These are phyloP conservation scores for Cercopithecus mitis DNA, from an alignment of 2,797 vertebrate species.

Conservation along the genomic window DNA sequence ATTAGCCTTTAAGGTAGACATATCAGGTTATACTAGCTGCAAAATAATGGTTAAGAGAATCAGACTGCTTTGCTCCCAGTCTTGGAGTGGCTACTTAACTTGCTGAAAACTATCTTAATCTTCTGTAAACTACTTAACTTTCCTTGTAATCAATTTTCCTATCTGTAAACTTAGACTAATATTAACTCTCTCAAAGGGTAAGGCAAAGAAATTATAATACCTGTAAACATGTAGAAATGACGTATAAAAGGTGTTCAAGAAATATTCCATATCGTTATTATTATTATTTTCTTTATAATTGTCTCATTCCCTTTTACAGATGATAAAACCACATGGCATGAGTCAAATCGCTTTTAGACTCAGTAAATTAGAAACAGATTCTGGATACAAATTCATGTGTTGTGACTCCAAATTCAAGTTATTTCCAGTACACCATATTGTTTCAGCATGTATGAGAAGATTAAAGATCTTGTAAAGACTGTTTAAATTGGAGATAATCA, in stretches of 20 bases:
- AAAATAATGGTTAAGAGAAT: background rate
- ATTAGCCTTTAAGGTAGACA: background rate
- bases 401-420: constrained; percentile 42
- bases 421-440: constrained; percentile 1
- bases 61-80: background rate
- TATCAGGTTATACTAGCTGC: background rate
- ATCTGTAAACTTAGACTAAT: background rate
- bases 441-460: constrained; percentile 38
- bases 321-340: background rate
- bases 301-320: background rate
- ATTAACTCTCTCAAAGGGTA: background rate
- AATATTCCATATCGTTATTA: background rate
- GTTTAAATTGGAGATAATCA: background rate
- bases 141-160: background rate
- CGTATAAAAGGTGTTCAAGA: background rate
- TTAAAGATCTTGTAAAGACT: background rate
- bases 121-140: constrained; percentile 17
- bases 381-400: background rate
- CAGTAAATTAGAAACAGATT: constrained; percentile 35
- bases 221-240: background rate
- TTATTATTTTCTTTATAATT: constrained; percentile 5
- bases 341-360: constrained; percentile 25
- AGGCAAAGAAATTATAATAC: background rate
- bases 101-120: constrained; percentile 10
- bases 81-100: background rate